Conservation (phyloP, 2,888 invertebrate species). For the Drosophila silvestris region DNA sequence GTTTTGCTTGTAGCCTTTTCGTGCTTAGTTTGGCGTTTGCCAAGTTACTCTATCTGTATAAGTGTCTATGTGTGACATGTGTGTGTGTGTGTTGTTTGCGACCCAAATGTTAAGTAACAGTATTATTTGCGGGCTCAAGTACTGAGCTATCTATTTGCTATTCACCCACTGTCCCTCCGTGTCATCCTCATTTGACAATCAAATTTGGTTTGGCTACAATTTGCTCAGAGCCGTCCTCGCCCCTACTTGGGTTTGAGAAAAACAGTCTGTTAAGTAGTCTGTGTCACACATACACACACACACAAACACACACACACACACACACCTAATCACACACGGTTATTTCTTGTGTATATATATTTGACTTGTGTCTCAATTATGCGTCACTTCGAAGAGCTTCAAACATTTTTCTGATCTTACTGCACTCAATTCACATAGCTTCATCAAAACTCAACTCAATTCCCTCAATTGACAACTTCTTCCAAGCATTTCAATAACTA, state of each 20-base stretch:
- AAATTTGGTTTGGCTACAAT: slow-evolving; percentile 62
- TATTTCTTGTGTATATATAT: slow-evolving; percentile 23
- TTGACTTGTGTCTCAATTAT: slow-evolving; percentile 15
- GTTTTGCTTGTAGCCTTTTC: slow-evolving; percentile 39
- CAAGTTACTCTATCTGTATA: slow-evolving; percentile 9
- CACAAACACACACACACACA: slow-evolving; percentile 6
- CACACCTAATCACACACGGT: background rate
- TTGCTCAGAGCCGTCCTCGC: slow-evolving; percentile 28
- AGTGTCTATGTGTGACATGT: slow-evolving; percentile 6
- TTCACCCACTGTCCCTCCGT: background rate
- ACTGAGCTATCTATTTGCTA: slow-evolving; percentile 17
- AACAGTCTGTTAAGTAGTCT: slow-evolving; percentile 64
- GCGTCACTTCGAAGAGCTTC: background rate
- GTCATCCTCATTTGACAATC: slow-evolving; percentile 56
- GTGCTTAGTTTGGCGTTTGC: slow-evolving; percentile 23
- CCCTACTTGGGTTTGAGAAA: slow-evolving; percentile 41
- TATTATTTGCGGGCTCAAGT: slow-evolving; percentile 71
- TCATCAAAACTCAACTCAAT: background rate
- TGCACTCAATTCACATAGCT: background rate
- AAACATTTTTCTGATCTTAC: background rate
- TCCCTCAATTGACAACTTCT: background rate
- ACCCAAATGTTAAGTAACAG: slow-evolving; percentile 77
- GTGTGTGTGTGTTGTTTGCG: slow-evolving; percentile 47
- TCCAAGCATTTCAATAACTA: background rate
- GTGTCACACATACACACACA: slow-evolving; percentile 12